Evolutionary conservation across 1,140 invertebrate genomes (phyloP).

Genomic region (Phortica variegata): DNA sequence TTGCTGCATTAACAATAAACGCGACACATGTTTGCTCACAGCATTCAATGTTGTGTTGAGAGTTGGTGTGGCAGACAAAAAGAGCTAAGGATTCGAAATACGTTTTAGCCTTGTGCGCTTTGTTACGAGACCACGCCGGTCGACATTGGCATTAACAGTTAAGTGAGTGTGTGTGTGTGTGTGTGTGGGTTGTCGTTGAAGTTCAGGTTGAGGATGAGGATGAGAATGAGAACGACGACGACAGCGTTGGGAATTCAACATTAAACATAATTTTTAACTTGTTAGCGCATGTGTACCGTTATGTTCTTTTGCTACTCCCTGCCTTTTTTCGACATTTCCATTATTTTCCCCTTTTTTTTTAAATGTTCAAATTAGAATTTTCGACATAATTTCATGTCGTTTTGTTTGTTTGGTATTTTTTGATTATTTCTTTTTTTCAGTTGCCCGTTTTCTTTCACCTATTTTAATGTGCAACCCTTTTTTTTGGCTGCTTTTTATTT

Average conservation of each 20-base stretch:
- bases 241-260: too few relatives aligned
- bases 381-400: too few relatives aligned
- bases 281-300: slow-evolving; percentile 39
- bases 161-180: too few relatives aligned
- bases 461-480: slow-evolving; percentile 11
- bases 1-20: slow-evolving; percentile 2
- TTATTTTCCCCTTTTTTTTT: slow-evolving; percentile 18
- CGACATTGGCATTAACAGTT: too few relatives aligned
- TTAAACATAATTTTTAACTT: slow-evolving; percentile 55
- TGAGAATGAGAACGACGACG: too few relatives aligned
- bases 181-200: too few relatives aligned
- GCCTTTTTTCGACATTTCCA: slow-evolving; percentile 1
- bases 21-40: slow-evolving; percentile 31
- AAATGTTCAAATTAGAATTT: too few relatives aligned
- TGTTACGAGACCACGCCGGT: too few relatives aligned
- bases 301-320: neutral
- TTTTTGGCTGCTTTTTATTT: slow-evolving; percentile 30
- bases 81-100: too few relatives aligned
- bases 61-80: slow-evolving; percentile 30
- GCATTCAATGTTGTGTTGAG: slow-evolving; percentile 4
- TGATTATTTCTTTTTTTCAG: slow-evolving; percentile 6
- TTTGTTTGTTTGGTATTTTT: too few relatives aligned
- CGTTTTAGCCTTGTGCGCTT: too few relatives aligned
- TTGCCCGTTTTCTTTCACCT: neutral
- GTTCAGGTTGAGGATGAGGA: too few relatives aligned